A percentile compares a stretch with the other conserved stretches of the same genome.
Evolutionary conservation across 1,140 invertebrate genomes (phyloP).

Genomic region (Spodoptera frugiperda): DNA sequence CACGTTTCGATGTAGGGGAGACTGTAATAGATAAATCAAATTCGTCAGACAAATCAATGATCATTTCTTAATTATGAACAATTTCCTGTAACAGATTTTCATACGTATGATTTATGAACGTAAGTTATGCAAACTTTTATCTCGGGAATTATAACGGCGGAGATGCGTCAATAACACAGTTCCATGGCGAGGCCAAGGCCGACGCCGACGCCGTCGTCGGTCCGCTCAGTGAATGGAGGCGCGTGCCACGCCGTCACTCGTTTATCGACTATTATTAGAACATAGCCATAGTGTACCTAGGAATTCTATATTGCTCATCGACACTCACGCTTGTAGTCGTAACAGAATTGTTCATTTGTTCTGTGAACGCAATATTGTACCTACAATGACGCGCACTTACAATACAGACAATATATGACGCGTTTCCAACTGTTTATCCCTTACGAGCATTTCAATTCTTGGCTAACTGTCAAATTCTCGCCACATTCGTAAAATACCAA

Average conservation of each 20-base stretch:
- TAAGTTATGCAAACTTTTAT: conserved; percentile 29
- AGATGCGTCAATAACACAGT: conserved; percentile 72
- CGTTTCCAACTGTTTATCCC: conserved; percentile 25
- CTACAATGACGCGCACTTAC: neutral
- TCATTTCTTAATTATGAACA: neutral
- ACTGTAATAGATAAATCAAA: too few relatives aligned
- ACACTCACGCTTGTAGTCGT: conserved; percentile 45
- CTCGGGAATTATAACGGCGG: conserved; percentile 34
- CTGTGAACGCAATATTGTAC: neutral
- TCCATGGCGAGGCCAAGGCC: conserved; percentile 69
- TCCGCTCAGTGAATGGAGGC: conserved; percentile 72
- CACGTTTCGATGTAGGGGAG: too few relatives aligned
- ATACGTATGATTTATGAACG: neutral
- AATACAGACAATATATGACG: conserved; percentile 5
- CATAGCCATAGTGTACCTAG: conserved; percentile 36
- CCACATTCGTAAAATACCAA: conserved; percentile 20
- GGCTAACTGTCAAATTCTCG: conserved; percentile 31
- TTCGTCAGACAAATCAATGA: neutral
- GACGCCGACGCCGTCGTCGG: conserved; percentile 58
- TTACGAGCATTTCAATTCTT: conserved; percentile 28
- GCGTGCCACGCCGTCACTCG: conserved; percentile 68
- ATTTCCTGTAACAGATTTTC: neutral
- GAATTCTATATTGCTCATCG: conserved; percentile 24
- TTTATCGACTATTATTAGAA: conserved; percentile 74
- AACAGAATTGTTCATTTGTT: conserved; percentile 19